These are phyloP conservation scores for Alviniconcha strummeri DNA, from an alignment of 2,888 invertebrate species.

Conservation along the genomic window DNA sequence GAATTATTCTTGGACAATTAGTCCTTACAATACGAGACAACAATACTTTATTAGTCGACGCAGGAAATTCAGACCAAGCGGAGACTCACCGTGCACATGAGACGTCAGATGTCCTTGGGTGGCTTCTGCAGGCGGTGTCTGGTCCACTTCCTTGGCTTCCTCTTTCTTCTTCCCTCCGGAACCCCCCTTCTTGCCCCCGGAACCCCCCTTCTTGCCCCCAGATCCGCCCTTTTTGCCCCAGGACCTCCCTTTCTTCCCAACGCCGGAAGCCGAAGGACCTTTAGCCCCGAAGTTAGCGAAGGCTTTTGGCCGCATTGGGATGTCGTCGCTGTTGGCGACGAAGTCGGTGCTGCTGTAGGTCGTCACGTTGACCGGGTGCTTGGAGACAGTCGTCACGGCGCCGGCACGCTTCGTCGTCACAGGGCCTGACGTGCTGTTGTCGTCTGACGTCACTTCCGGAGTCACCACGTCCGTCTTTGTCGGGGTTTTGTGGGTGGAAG, in stretches of 20 bases:
- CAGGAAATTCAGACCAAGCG: neutral
- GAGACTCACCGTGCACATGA: conserved; percentile 35
- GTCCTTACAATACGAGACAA: too few species aligned
- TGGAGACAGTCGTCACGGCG: neutral
- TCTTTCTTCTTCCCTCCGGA: neutral
- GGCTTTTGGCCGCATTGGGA: neutral
- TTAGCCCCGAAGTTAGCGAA: neutral
- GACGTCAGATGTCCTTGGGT: conserved; percentile 33
- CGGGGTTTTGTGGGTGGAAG: neutral
- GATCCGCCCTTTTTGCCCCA: neutral
- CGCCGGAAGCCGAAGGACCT: neutral
- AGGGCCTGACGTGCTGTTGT: neutral
- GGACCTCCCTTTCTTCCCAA: neutral
- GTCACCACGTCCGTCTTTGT: neutral
- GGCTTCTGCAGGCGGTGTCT: conserved; percentile 34
- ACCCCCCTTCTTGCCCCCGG: neutral
- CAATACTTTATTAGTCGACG: too few species aligned
- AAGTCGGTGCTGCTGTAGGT: conserved; percentile 1
- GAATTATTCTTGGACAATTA: too few species aligned
- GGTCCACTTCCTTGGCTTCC: conserved; percentile 3
- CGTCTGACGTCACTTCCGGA: neutral
- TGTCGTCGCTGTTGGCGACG: too few species aligned
- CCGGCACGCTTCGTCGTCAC: too few species aligned
- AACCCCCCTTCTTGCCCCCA: neutral
- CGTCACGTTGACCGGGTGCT: neutral